These are phyloP conservation scores for Actenoides lindsayi DNA, from an alignment of 2,113 vertebrate species.

Conservation along the genomic window DNA sequence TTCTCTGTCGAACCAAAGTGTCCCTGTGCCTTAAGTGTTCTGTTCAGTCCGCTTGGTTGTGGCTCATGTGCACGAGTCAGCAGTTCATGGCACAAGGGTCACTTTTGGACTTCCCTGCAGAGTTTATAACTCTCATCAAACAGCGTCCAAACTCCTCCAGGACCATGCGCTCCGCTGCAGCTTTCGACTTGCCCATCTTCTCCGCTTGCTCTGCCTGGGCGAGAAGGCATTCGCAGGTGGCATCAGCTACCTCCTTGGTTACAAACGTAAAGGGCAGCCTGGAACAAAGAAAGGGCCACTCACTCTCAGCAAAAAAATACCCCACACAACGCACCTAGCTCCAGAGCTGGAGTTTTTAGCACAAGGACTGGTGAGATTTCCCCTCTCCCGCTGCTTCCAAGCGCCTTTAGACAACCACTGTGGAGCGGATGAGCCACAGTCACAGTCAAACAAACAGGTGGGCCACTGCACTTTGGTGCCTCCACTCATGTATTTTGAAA, in stretches of 20 bases:
- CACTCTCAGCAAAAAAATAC: neutral
- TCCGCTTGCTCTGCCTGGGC: constrained; percentile 92
- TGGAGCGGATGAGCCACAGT: neutral
- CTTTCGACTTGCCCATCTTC: constrained; percentile 86
- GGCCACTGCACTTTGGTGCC: neutral
- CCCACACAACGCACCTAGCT: neutral
- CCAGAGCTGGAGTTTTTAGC: neutral
- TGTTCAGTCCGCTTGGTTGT: neutral
- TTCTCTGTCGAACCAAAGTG: constrained; percentile 63
- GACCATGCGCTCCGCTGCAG: constrained; percentile 89
- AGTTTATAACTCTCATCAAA: constrained; percentile 95
- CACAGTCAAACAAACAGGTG: neutral
- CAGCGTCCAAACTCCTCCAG: constrained; percentile 98
- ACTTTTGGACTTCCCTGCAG: constrained; percentile 93
- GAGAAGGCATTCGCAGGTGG: constrained; percentile 93
- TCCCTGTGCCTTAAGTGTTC: constrained; percentile 72
- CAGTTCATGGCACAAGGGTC: constrained; percentile 93
- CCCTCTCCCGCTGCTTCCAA: neutral
- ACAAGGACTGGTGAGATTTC: neutral
- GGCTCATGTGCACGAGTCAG: constrained; percentile 69
- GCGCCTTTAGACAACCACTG: neutral
- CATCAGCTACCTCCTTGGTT: constrained; percentile 95
- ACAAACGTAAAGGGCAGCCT: constrained; percentile 96
- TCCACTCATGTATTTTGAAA: neutral
- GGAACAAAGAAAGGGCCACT: neutral